Conservation (phyloP, 1,140 invertebrate species). For the Reticulitermes speratus region DNA sequence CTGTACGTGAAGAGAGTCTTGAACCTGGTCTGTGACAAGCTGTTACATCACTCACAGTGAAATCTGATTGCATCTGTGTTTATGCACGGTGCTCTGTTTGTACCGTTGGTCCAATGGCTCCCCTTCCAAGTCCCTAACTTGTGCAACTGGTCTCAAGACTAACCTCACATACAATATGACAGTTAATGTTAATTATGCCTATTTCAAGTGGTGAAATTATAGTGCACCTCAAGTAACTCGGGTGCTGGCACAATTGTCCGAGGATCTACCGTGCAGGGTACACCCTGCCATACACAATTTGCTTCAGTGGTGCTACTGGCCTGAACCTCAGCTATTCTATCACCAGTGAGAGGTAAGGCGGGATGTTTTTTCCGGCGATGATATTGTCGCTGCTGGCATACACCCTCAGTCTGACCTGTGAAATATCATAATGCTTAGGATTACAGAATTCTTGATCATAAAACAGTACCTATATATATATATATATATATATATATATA, state of each 20-base stretch:
- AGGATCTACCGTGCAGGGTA: conserved; percentile 25
- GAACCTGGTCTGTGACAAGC: too few species aligned
- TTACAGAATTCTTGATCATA: neutral
- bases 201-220: neutral
- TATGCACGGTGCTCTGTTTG: too few species aligned
- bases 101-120: too few species aligned
- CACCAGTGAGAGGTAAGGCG: conserved; percentile 23
- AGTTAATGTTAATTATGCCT: too few species aligned
- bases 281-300: conserved; percentile 28
- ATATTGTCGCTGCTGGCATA: neutral
- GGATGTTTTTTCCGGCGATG: conserved; percentile 27
- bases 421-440: neutral
- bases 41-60: too few species aligned
- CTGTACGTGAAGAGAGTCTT: too few species aligned
- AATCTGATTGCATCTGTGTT: too few species aligned
- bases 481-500: too few species aligned
- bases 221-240: neutral
- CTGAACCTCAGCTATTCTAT: neutral
- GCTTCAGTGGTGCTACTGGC: neutral
- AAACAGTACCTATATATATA: too few species aligned
- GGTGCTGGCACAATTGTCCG: neutral
- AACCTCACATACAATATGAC: too few species aligned
- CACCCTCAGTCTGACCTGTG: neutral
- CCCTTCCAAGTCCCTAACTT: too few species aligned
- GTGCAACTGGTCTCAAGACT: too few species aligned